Conservation (phyloP, 2,113 vertebrate genomes). For the Cercocebus atys region DNA sequence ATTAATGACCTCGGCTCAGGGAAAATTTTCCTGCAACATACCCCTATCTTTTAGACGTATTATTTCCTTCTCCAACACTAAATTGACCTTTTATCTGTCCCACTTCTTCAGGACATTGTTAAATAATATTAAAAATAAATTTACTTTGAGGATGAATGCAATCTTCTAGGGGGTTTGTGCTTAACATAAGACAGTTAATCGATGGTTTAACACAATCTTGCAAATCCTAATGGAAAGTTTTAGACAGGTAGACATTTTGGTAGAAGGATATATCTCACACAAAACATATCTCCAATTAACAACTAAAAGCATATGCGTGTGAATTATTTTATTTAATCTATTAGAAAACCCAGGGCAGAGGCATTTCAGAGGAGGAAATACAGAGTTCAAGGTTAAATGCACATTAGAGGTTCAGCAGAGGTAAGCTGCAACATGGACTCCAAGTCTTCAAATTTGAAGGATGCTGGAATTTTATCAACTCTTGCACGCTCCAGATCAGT, state of each 20-base stretch:
- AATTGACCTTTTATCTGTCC: background rate
- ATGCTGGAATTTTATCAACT: background rate
- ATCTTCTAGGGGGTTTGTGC: background rate
- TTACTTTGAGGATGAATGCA: background rate
- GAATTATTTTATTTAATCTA: background rate
- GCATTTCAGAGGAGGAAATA: background rate
- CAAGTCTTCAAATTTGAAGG: background rate
- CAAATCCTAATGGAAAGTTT: background rate
- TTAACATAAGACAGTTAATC: background rate
- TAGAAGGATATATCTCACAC: background rate
- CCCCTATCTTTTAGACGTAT: background rate
- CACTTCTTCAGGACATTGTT: background rate
- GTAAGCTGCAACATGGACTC: background rate
- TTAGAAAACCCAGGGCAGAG: background rate
- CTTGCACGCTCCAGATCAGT: background rate
- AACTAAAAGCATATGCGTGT: background rate
- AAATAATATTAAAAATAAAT: slow-evolving; percentile 39
- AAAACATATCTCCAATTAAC: background rate
- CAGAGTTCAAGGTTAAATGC: background rate
- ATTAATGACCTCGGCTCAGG: background rate
- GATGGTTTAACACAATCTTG: background rate
- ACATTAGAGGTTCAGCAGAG: background rate
- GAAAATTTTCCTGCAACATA: background rate
- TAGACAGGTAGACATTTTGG: background rate
- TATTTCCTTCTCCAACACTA: background rate